Evolutionary conservation across 2,797 vertebrate genomes (phyloP).

Genomic region (Sciurus carolinensis): DNA sequence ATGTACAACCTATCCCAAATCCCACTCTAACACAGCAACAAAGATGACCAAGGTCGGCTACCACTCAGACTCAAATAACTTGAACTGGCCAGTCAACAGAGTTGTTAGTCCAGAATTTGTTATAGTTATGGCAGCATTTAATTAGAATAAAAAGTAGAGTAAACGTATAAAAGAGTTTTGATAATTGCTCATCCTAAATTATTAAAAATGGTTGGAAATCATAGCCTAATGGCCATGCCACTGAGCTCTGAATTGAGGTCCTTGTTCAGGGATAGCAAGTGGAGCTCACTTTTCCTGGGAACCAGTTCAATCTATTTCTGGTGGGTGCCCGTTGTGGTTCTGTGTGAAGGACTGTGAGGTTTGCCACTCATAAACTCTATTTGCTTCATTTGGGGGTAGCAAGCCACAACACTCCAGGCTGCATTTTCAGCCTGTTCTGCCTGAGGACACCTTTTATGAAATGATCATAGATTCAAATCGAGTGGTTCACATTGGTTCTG

Average conservation of each 20-base stretch:
- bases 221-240: background rate
- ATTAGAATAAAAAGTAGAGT: slow-evolving; percentile 12
- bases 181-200: background rate
- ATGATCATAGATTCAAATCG: background rate
- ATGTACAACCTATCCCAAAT: too few relatives aligned
- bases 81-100: background rate
- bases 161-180: background rate
- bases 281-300: background rate
- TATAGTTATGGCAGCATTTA: background rate
- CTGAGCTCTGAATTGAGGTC: background rate
- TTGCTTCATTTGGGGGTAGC: background rate
- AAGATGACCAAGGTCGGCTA: background rate
- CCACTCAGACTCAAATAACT: background rate
- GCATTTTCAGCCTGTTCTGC: background rate
- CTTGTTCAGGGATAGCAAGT: background rate
- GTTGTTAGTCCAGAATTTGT: background rate
- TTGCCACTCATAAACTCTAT: background rate
- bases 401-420: fast-evolving
- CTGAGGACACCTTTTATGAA: background rate
- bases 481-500: slow-evolving; percentile 1
- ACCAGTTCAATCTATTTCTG: background rate
- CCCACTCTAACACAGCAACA: too few relatives aligned
- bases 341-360: background rate
- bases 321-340: background rate
- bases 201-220: background rate